These are phyloP conservation scores for Pheosia tremula DNA, from an alignment of 2,888 invertebrate genomes.

Conservation along the genomic window DNA sequence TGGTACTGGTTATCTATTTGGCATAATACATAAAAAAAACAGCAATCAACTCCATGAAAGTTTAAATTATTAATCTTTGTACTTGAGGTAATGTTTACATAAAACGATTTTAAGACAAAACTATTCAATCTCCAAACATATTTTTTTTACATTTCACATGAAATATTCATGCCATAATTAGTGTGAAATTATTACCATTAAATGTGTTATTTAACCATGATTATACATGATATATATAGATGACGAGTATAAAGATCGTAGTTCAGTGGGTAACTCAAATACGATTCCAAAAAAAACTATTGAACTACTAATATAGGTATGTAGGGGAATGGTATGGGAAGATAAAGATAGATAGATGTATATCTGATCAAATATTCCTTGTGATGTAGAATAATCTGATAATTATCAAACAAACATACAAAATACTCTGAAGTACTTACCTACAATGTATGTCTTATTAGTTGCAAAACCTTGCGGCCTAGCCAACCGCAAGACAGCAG, in stretches of 20 bases:
- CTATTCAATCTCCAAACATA: no score
- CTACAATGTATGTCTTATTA: not conserved
- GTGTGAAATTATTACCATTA: not conserved
- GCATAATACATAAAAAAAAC: not conserved
- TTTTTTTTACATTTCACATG: no score
- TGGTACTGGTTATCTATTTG: not conserved
- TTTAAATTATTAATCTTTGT: not conserved
- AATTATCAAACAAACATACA: no score
- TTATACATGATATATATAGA: not conserved
- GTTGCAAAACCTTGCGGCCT: conserved; percentile 1
- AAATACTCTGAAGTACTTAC: no score
- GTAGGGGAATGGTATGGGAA: no score
- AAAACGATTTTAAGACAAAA: not conserved
- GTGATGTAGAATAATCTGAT: no score
- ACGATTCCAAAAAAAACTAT: not conserved
- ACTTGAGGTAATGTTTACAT: not conserved
- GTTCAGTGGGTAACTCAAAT: not conserved
- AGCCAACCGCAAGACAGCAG: conserved; percentile 18
- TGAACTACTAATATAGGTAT: no score
- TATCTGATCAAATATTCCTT: no score
- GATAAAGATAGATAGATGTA: no score
- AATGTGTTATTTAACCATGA: no score
- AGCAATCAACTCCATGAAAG: not conserved
- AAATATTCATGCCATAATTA: not conserved
- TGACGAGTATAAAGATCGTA: no score